A percentile compares a stretch with the other conserved stretches of the same genome.
Conservation (phyloP, 2,797 vertebrate species). For the Peromyscus aztecus region DNA sequence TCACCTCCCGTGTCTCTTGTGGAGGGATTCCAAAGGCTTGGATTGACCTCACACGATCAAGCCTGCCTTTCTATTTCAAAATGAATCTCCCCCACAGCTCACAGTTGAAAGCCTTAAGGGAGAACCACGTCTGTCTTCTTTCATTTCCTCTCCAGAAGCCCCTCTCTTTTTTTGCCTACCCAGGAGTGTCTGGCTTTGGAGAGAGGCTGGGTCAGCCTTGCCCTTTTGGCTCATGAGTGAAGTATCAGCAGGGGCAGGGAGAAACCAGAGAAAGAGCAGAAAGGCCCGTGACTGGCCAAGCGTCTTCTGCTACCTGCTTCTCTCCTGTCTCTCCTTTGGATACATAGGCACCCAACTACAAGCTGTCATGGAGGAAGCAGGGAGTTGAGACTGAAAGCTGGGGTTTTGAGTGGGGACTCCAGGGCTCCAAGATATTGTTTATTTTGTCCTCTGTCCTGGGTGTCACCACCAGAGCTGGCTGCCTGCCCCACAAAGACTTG, state of each 20-base stretch:
- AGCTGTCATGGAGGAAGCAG: background rate
- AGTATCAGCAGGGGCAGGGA: background rate
- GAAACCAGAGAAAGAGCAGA: background rate
- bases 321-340: background rate
- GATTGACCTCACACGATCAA: constrained; percentile 35
- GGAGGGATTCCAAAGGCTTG: background rate
- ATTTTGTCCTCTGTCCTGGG: background rate
- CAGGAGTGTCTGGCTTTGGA: constrained; percentile 25
- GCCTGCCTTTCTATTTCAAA: constrained; percentile 73
- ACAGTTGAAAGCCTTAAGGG: constrained; percentile 33
- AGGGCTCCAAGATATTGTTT: background rate
- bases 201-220: constrained; percentile 18
- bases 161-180: constrained; percentile 47
- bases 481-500: background rate
- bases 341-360: background rate
- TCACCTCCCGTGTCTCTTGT: background rate
- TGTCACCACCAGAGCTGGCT: background rate
- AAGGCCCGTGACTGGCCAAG: background rate
- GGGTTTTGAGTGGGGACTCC: constrained; percentile 13
- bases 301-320: constrained; percentile 29
- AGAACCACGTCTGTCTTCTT: constrained; percentile 70
- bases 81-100: constrained; percentile 40
- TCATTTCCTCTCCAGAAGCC: constrained; percentile 80
- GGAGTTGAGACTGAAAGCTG: constrained; percentile 27
- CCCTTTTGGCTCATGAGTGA: constrained; percentile 46